These are phyloP conservation scores for Lepus timidus DNA, from an alignment of 2,113 vertebrate species.

Conservation along the genomic window DNA sequence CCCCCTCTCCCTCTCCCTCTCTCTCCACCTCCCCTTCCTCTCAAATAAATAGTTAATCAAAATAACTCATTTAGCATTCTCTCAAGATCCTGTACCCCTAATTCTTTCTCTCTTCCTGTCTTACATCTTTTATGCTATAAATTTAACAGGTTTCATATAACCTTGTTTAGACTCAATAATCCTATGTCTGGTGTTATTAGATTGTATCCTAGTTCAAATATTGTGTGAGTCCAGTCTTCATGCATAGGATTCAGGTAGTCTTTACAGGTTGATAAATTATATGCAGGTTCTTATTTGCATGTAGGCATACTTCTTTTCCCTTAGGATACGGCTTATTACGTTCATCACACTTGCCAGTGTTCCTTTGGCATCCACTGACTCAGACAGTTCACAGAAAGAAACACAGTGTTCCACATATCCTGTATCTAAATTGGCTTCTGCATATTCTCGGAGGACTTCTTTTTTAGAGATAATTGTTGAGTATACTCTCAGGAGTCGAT, in stretches of 20 bases:
- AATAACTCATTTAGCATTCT: not conserved
- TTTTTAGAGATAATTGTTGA: not conserved
- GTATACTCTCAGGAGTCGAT: not conserved
- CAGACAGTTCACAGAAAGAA: not conserved
- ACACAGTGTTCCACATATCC: not conserved
- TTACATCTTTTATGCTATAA: not conserved
- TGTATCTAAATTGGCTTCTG: not conserved
- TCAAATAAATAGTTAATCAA: too few species aligned
- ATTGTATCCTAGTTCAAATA: not conserved
- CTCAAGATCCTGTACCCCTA: fast-evolving
- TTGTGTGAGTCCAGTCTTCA: not conserved
- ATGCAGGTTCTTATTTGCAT: not conserved
- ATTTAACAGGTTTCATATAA: not conserved
- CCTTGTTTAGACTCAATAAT: not conserved
- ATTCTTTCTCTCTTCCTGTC: not conserved
- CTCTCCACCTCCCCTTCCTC: too few species aligned
- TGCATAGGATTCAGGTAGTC: not conserved
- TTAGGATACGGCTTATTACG: not conserved
- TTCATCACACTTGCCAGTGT: not conserved
- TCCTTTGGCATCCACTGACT: not conserved
- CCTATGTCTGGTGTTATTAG: not conserved
- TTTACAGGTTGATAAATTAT: not conserved
- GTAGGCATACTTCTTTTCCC: not conserved
- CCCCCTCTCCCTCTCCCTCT: too few species aligned
- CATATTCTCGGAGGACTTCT: not conserved